A percentile compares a stretch with the other conserved stretches of the same genome.
These are phyloP conservation scores for Taenioides sp. DNA, from an alignment of 2,797 vertebrate genomes.

Conservation along the genomic window DNA sequence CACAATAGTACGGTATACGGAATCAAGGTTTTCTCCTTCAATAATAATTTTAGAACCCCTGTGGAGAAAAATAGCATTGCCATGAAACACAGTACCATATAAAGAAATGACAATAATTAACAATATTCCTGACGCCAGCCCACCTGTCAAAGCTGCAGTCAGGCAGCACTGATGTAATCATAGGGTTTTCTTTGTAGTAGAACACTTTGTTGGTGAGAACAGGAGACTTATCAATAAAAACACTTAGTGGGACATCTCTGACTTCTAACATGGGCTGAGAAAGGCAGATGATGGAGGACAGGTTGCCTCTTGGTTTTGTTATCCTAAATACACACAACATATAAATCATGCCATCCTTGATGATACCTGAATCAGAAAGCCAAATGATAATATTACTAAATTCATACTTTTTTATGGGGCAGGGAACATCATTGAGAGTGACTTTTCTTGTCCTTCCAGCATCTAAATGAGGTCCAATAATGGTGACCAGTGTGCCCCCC, in stretches of 20 bases:
- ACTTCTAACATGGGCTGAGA: slow-evolving; percentile 71
- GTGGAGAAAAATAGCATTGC: not conserved
- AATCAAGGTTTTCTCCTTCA: slow-evolving; percentile 86
- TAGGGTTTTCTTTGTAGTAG: slow-evolving; percentile 85
- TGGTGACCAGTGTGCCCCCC: slow-evolving; percentile 87
- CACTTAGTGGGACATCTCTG: slow-evolving; percentile 73
- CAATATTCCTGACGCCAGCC: not conserved
- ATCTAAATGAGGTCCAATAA: slow-evolving; percentile 81
- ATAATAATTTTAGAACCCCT: slow-evolving; percentile 86
- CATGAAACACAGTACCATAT: not conserved
- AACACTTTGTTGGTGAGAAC: slow-evolving; percentile 80
- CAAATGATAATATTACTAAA: not conserved
- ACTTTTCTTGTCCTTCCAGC: slow-evolving; percentile 83
- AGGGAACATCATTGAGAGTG: slow-evolving; percentile 82
- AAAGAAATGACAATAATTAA: not conserved
- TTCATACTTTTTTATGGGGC: slow-evolving; percentile 73
- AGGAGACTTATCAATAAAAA: slow-evolving; percentile 83
- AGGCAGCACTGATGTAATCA: slow-evolving; percentile 77
- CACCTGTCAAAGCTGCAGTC: slow-evolving; percentile 86
- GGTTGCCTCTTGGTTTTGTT: slow-evolving; percentile 56
- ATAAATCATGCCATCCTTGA: not conserved
- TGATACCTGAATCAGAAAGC: not conserved
- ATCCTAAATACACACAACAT: slow-evolving; percentile 51
- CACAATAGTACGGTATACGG: slow-evolving; percentile 79
- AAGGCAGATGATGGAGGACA: slow-evolving; percentile 74